Evolutionary conservation across 2,797 vertebrate species (phyloP).

Genomic region (Macropodus opercularis): DNA sequence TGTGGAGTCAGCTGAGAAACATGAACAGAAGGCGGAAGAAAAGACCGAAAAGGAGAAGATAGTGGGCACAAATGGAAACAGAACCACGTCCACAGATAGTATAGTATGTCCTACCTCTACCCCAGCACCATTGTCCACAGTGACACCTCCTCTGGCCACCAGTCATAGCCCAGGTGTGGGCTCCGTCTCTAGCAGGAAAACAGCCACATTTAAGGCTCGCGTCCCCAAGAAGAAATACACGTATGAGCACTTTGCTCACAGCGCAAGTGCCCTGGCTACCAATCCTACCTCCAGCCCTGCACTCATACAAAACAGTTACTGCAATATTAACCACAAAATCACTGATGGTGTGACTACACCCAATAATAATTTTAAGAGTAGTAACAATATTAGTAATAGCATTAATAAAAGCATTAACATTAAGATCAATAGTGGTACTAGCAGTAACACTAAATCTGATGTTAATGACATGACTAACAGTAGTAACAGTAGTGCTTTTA

Average conservation of each 20-base stretch:
- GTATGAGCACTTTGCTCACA: slow-evolving; percentile 82
- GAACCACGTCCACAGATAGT: slow-evolving; percentile 43
- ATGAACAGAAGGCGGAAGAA: slow-evolving; percentile 53
- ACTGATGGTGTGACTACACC: slow-evolving; percentile 47
- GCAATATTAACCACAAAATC: slow-evolving; percentile 58
- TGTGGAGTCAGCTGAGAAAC: slow-evolving; percentile 55
- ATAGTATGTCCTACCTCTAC: slow-evolving; percentile 66
- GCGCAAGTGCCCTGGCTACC: slow-evolving; percentile 55
- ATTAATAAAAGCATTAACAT: slow-evolving; percentile 53
- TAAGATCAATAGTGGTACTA: slow-evolving; percentile 45
- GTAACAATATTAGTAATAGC: slow-evolving; percentile 60
- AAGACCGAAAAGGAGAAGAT: slow-evolving; percentile 62
- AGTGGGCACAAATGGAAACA: slow-evolving; percentile 60
- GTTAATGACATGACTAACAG: slow-evolving; percentile 46
- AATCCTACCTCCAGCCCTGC: slow-evolving; percentile 71
- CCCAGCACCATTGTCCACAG: slow-evolving; percentile 47
- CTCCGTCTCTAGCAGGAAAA: slow-evolving; percentile 88
- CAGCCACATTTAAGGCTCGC: slow-evolving; percentile 91
- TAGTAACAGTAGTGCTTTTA: slow-evolving; percentile 61
- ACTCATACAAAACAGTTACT: slow-evolving; percentile 65
- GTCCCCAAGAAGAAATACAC: slow-evolving; percentile 88
- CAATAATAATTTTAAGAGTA: slow-evolving; percentile 57
- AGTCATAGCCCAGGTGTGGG: slow-evolving; percentile 71
- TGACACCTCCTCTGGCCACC: slow-evolving; percentile 46
- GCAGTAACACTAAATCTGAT: slow-evolving; percentile 46